Base-by-base conservation (phyloP, 2,113 vertebrate species). In the Phylloscopus trochiloides region DNA sequence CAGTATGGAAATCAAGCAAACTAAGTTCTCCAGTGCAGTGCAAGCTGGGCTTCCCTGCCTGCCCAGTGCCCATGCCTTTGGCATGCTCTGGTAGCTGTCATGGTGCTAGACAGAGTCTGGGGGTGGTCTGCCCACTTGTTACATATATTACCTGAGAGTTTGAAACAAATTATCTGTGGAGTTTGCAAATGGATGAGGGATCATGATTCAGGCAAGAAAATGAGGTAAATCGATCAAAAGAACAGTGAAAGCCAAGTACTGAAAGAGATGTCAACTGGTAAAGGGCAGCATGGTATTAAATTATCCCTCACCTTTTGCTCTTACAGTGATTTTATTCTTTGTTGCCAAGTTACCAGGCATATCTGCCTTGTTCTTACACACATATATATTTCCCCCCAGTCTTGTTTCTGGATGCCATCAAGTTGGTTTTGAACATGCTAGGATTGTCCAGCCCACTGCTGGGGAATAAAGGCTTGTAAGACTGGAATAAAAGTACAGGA, bases 291-390 rank as follows among this genome's bases (percentile, higher is more conserved):
- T 66, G 34, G 66, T 78, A 93, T 94, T 95, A 93, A 92, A 93
- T 95, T 94, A 94, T 92, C 54, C 63, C 84, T 96, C 94, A 97
- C 94, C 88, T 96, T 95, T 97, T 88, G 59, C 86, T 74, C 83
- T 78, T 92, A 38, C 76, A 85, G 72, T 63, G 76, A 90, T 96
- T 91, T 82, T 93, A 43, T 87, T 92, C 66, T 91, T 90, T 90
- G 95, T 97, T 97, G 95, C 96, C 95, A 92, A 87, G 91, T 78
- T 95, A 96, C 92, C 63, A 57, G 47, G 45, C 88, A 71, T 55
- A 66, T 92, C 83, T 85, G 74, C 80, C 42, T 91, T 80, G 59
- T 80, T 94, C 80, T 89, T 85, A 61, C 28, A 59, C 9, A 43
- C 29, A 7, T 47, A 48, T 7, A 3, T 86, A 51, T 85, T 90